Base-by-base conservation (phyloP, 2,888 invertebrate genomes). In the Mythimna lalbum region DNA sequence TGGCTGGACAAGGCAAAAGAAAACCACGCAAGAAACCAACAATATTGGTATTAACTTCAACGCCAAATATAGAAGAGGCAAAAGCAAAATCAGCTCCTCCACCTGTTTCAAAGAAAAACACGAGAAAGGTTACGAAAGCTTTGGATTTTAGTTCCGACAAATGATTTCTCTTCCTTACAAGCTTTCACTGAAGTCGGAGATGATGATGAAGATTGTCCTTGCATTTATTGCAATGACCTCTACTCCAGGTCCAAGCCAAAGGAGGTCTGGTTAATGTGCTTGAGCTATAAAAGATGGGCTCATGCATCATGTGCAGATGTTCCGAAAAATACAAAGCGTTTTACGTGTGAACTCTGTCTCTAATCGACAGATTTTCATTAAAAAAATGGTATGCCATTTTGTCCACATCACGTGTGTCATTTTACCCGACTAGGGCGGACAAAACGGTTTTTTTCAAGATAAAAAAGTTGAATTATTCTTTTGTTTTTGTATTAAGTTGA, bases 161-260 rank as follows among this genome's bases (percentile, higher is more conserved):
- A 70, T 56, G 72, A 74, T 69, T 71, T 67, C 62, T 72, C 55
- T 63, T 68, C 62, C 43, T 53, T 64, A 59, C 67, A 69, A 68
- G 56, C 63, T 56, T 43, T 9, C 60, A 60, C 60, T 60, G 43
- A 60, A 60, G 60, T 10, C 57, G 53, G 56, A 39, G 56, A 57
- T 52, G 70, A 59, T 72, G 74, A 78, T 56, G 78, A 83, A 63
- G 81, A 81, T 61, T 78, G 78, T 62, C 63, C 81, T 64, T 84
- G 81, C 80, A 81, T 84, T 65, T 82, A 82, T 69, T 82, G 79
- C 66, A 82, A 82, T 53, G 80, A 81, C 63, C 80, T 83, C n/a
- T 83, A 63, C 64, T 83, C 83, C 43, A 60, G 82, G 50, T 86
- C 81, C 63, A 81, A 79, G 71, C 81, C 82, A 63, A 27, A 27